These are phyloP conservation scores for Porites australiensis DNA, from an alignment of 64 coral and sea anemone species.

Conservation along the genomic window DNA sequence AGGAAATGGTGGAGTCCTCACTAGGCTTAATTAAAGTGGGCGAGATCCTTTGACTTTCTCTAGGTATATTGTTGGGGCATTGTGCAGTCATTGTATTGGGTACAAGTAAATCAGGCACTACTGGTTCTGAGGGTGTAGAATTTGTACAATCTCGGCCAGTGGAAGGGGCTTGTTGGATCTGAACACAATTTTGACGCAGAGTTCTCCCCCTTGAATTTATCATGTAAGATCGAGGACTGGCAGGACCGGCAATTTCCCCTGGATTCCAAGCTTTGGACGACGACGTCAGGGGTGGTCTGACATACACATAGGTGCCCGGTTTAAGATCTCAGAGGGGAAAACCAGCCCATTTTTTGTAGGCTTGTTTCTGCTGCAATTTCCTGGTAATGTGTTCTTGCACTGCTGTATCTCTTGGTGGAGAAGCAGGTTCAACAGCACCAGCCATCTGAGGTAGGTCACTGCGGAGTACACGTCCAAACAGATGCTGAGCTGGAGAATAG, in stretches of 20 bases:
- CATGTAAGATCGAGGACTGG: constrained; percentile 67
- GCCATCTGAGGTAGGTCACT: constrained; percentile 32
- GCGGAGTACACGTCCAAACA: constrained; percentile 52
- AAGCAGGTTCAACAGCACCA: constrained; percentile 7
- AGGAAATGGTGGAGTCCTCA: too few relatives aligned
- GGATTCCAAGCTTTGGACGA: constrained; percentile 72
- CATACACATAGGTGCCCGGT: constrained; percentile 63
- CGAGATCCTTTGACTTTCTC: too few relatives aligned
- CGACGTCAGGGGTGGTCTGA: constrained; percentile 51
- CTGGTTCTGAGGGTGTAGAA: too few relatives aligned
- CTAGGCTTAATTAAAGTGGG: too few relatives aligned
- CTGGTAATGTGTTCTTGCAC: constrained; percentile 25
- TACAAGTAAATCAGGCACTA: too few relatives aligned
- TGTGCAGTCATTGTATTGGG: too few relatives aligned
- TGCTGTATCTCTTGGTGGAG: constrained; percentile 22
- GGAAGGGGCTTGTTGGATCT: too few relatives aligned
- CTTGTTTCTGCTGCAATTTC: constrained; percentile 58
- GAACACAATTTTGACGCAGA: constrained; percentile 27
- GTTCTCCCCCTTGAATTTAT: constrained; percentile 36
- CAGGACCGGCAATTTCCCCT: constrained; percentile 51
- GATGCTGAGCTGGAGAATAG: constrained; percentile 51
- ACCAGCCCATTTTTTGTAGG: constrained; percentile 69
- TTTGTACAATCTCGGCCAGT: too few relatives aligned
- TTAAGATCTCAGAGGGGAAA: constrained; percentile 55
- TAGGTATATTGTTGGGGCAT: too few relatives aligned